Percentiles rank a stretch among this genome's conserved stretches.
phyloP scores from a whole-genome alignment of 2,113 vertebrate genomes.

The Pogona vitticeps region DNA sequence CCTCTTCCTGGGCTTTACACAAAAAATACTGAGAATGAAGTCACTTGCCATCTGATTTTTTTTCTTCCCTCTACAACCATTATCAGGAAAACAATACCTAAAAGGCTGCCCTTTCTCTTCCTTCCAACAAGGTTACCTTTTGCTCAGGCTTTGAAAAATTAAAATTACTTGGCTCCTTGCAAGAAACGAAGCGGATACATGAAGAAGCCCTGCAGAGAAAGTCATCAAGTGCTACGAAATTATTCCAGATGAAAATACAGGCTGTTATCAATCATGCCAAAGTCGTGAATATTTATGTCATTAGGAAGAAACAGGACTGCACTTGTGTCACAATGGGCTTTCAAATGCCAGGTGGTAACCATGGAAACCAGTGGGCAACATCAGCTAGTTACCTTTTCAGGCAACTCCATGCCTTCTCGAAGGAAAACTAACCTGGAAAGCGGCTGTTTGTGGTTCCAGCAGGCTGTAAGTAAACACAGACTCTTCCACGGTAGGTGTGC shows the following conservation, averaged over 20 bases:
- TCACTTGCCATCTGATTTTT: neutral
- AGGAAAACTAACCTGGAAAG: neutral
- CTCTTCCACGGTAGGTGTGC: neutral
- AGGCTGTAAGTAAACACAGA: neutral
- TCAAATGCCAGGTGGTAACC: conserved; percentile 24
- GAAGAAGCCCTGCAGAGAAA: neutral
- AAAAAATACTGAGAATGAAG: neutral
- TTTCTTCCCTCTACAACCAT: neutral
- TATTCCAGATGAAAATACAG: conserved; percentile 3
- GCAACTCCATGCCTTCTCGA: conserved; percentile 5
- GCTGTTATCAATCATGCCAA: neutral
- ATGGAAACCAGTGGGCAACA: conserved; percentile 28
- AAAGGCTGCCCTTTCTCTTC: neutral
- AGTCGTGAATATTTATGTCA: conserved; percentile 28
- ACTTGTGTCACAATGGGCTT: conserved; percentile 2
- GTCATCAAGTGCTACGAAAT: conserved; percentile 8
- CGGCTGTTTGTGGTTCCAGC: neutral
- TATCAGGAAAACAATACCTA: neutral
- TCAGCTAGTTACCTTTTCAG: neutral
- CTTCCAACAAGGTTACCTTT: neutral
- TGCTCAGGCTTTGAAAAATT: neutral
- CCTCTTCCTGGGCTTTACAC: neutral
- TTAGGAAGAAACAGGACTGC: conserved; percentile 12
- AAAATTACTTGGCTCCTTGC: neutral
- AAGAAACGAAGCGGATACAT: neutral